Conservation (phyloP, 2,113 vertebrate genomes). For the Cottus gobio region DNA sequence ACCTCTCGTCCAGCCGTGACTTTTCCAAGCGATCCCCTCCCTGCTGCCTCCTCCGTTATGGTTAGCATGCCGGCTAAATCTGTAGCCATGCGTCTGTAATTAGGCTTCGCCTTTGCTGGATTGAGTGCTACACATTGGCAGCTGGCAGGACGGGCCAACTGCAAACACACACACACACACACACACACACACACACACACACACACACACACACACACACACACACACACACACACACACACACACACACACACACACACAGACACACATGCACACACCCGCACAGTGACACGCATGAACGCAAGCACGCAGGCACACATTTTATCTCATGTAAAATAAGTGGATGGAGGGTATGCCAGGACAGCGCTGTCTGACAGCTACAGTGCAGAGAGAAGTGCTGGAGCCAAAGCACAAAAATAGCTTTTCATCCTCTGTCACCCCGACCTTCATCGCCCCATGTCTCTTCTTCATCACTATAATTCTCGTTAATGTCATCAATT, state of each 20-base stretch:
- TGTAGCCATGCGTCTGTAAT: constrained; percentile 87
- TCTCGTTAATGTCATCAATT: constrained; percentile 8
- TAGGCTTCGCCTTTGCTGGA: constrained; percentile 80
- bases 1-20: constrained; percentile 84
- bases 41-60: constrained; percentile 86
- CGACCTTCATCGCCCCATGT: background rate
- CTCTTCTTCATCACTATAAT: constrained; percentile 15
- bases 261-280: background rate
- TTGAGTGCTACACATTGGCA: constrained; percentile 84
- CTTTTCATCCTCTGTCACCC: constrained; percentile 14
- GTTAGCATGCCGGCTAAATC: constrained; percentile 89
- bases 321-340: constrained; percentile 60
- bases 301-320: constrained; percentile 28
- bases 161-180: constrained; percentile 55
- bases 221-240: background rate
- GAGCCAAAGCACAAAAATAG: constrained; percentile 23
- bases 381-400: constrained; percentile 20
- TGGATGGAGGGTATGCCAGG: constrained; percentile 57
- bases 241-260: background rate
- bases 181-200: constrained; percentile 48
- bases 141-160: constrained; percentile 75
- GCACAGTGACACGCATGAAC: constrained; percentile 40
- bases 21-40: constrained; percentile 84
- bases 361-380: constrained; percentile 45
- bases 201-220: constrained; percentile 16